phyloP scores from a whole-genome alignment of 2,113 vertebrate genomes.

The Urocolius indicus region DNA sequence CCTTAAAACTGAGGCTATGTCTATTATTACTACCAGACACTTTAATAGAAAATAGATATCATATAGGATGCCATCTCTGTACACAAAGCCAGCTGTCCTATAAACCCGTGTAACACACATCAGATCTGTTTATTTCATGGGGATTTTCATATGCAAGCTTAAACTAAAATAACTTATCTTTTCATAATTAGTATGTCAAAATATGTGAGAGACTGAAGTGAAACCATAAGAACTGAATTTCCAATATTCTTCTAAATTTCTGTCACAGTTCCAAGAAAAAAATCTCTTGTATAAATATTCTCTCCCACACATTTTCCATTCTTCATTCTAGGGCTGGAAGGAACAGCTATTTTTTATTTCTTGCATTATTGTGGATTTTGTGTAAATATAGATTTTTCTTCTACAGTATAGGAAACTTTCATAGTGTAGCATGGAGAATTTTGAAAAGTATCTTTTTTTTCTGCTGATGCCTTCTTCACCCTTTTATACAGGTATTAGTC shows the following conservation, averaged over 20 bases:
- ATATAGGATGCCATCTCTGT: background rate
- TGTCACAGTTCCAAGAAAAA: background rate
- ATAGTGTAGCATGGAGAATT: background rate
- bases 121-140: background rate
- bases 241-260: slow-evolving; percentile 6
- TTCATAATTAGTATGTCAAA: background rate
- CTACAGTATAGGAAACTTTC: background rate
- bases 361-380: background rate
- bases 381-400: background rate
- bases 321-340: background rate
- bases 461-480: background rate
- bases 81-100: background rate
- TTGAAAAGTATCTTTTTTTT: background rate
- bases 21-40: background rate
- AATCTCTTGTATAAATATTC: background rate
- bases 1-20: background rate
- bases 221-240: background rate
- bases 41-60: background rate
- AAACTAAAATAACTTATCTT: slow-evolving; percentile 16
- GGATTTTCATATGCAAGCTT: background rate
- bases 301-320: background rate
- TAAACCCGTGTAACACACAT: background rate
- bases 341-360: background rate
- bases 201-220: background rate
- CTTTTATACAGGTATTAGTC: background rate